Evolutionary conservation across 1,140 invertebrate species (phyloP).

Genomic region (Samia ricini): DNA sequence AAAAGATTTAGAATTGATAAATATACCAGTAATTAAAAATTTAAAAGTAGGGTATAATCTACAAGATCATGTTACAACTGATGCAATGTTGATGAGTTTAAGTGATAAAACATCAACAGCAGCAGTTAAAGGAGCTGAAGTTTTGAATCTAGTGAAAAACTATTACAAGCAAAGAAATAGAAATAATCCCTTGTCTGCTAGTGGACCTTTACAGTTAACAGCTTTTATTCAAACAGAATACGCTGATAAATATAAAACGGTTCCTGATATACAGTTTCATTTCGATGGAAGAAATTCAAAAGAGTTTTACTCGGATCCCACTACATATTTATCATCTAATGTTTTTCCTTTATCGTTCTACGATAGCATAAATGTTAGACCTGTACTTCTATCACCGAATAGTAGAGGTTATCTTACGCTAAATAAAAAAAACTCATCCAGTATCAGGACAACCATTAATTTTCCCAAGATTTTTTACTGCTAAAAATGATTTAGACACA

Average conservation of each 20-base stretch:
- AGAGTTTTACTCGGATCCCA: constrained; percentile 40
- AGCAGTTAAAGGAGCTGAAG: constrained; percentile 49
- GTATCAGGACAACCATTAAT: constrained; percentile 84
- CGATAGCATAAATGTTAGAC: constrained; percentile 64
- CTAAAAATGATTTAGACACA: constrained; percentile 80
- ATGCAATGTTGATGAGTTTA: constrained; percentile 75
- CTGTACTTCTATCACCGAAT: constrained; percentile 83
- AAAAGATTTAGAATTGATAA: constrained; percentile 75
- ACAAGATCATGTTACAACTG: constrained; percentile 84
- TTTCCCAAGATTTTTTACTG: constrained; percentile 85
- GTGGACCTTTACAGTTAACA: constrained; percentile 70
- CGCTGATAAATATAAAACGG: constrained; percentile 54
- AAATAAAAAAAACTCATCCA: constrained; percentile 81
- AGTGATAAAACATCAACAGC: constrained; percentile 68
- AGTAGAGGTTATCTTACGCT: constrained; percentile 83
- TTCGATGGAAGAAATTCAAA: constrained; percentile 36
- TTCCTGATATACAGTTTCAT: constrained; percentile 81
- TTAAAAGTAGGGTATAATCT: constrained; percentile 86
- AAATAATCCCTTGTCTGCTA: constrained; percentile 67
- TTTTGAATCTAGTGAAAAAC: constrained; percentile 70
- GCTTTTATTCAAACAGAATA: constrained; percentile 74
- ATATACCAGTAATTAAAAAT: constrained; percentile 80
- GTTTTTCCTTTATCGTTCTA: constrained; percentile 72
- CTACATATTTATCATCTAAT: constrained; percentile 36
- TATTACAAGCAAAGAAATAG: constrained; percentile 41